Evolutionary conservation across 2,888 invertebrate species (phyloP).

Genomic region (Hipparchia semele): DNA sequence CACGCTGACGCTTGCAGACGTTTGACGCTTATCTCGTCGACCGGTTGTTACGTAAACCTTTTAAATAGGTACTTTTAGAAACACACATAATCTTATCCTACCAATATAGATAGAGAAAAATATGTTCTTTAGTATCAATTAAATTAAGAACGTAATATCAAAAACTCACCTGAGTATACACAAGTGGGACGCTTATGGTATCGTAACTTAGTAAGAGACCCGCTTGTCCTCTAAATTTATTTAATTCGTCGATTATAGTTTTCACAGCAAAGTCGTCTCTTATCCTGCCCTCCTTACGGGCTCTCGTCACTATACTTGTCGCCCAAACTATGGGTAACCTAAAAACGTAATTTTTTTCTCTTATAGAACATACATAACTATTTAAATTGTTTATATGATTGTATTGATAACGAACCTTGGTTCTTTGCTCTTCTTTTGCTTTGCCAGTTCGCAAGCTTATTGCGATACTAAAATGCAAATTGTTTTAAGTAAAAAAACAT

Average conservation of each 20-base stretch:
- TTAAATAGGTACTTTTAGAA: neutral
- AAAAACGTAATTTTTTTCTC: constrained; percentile 35
- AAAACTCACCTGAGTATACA: constrained; percentile 88
- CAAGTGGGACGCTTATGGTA: constrained; percentile 90
- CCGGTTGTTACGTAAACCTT: neutral
- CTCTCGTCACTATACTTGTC: constrained; percentile 93
- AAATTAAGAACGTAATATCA: neutral
- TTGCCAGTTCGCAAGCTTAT: no score
- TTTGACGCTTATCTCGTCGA: neutral
- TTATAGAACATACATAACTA: no score
- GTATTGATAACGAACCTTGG: no score
- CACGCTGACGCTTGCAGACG: no score
- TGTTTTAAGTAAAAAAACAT: no score
- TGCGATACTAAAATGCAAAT: no score
- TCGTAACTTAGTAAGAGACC: constrained; percentile 90
- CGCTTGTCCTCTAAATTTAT: constrained; percentile 91
- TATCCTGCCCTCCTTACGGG: constrained; percentile 94
- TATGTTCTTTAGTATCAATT: no score
- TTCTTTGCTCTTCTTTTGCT: no score
- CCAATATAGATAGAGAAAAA: no score
- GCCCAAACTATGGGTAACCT: constrained; percentile 96
- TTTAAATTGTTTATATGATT: no score
- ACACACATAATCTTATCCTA: neutral
- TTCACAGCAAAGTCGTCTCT: constrained; percentile 96
- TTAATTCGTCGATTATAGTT: constrained; percentile 93